phyloP scores from a whole-genome alignment of 1,140 invertebrate genomes.

The Euura lappo region DNA sequence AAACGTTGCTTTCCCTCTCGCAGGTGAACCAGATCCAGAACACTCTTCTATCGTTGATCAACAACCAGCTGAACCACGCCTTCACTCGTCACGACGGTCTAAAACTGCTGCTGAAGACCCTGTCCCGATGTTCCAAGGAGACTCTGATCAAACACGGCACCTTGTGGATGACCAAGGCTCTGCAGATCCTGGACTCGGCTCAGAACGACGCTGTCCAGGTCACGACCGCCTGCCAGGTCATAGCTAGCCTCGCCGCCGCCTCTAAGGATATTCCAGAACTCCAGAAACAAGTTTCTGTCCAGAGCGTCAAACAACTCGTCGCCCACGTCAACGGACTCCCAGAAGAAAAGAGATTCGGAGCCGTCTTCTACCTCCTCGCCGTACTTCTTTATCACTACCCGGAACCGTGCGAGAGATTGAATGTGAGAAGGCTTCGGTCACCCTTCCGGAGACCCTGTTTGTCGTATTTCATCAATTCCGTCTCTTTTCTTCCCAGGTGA shows the following conservation, averaged over 20 bases:
- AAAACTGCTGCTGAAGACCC: conserved; percentile 28
- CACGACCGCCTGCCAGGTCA: conserved; percentile 39
- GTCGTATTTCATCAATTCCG: too few relatives aligned
- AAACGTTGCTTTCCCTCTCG: neutral
- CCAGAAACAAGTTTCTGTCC: conserved; percentile 48
- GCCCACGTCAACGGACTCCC: conserved; percentile 32
- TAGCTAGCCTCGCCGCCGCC: conserved; percentile 31
- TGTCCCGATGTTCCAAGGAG: conserved; percentile 36
- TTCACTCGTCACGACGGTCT: conserved; percentile 30
- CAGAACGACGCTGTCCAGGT: conserved; percentile 31
- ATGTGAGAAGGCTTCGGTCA: conserved; percentile 31
- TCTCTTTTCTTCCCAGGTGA: conserved; percentile 26
- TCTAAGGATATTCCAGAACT: conserved; percentile 44
- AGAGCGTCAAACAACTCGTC: conserved; percentile 48
- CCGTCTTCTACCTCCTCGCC: conserved; percentile 39
- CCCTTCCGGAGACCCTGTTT: neutral
- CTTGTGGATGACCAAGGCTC: conserved; percentile 47
- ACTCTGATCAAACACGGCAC: conserved; percentile 38
- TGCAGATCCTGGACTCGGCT: conserved; percentile 39
- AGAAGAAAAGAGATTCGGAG: conserved; percentile 25
- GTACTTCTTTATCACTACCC: conserved; percentile 44
- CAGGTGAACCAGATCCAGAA: conserved; percentile 33
- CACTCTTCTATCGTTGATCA: conserved; percentile 31
- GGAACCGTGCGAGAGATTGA: conserved; percentile 41
- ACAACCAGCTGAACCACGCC: conserved; percentile 36